Percentiles rank a stretch among this genome's conserved stretches.
Conservation (phyloP, 2,113 vertebrate genomes). For the Forbesichthys papilliferus region DNA sequence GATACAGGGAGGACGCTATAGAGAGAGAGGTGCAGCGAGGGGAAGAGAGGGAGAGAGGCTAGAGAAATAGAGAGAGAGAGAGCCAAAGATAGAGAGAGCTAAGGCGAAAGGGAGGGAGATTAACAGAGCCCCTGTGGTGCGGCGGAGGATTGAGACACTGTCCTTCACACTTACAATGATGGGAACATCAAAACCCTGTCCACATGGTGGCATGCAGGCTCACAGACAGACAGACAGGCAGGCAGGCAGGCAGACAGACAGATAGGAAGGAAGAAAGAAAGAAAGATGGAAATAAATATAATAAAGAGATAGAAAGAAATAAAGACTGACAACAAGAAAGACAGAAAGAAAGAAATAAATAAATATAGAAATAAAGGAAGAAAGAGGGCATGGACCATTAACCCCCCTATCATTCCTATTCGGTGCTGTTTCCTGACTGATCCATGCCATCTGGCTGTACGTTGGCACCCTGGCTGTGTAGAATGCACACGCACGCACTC, state of each 20-base stretch:
- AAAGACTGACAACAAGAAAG: neutral
- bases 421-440: slow-evolving; percentile 55
- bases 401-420: slow-evolving; percentile 46
- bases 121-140: neutral
- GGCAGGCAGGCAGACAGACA: neutral
- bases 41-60: neutral
- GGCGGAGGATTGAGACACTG: too few species aligned
- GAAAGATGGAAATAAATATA: neutral
- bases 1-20: neutral
- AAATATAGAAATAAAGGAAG: slow-evolving; percentile 16
- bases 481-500: slow-evolving; percentile 44
- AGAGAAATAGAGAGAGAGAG: neutral
- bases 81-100: neutral
- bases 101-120: neutral
- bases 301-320: neutral
- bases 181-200: too few species aligned
- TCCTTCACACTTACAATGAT: too few species aligned
- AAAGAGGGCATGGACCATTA: slow-evolving; percentile 39
- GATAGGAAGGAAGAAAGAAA: neutral
- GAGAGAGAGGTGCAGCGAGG: neutral
- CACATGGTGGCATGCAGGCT: neutral
- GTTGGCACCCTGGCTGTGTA: slow-evolving; percentile 54
- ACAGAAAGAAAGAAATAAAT: neutral
- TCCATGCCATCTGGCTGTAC: slow-evolving; percentile 68
- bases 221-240: neutral